phyloP scores from a whole-genome alignment of 1,140 invertebrate species.

The Sinonovacula constricta region DNA sequence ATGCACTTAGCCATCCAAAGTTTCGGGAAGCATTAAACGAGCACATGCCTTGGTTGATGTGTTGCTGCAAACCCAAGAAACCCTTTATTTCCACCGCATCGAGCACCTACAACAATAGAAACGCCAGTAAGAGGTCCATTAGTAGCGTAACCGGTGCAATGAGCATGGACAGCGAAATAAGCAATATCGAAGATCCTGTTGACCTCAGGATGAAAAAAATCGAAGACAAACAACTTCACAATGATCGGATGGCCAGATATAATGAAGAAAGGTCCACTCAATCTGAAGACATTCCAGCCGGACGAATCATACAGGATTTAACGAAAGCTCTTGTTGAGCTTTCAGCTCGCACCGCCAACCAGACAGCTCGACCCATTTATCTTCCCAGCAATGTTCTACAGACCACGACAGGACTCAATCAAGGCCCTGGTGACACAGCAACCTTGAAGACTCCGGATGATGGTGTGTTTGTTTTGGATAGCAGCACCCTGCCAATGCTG shows the following conservation, averaged over 20 bases:
- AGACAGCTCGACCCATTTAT: constrained; percentile 38
- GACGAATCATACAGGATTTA: constrained; percentile 61
- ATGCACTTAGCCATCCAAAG: constrained; percentile 82
- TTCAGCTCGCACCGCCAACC: constrained; percentile 28
- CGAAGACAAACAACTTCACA: constrained; percentile 34
- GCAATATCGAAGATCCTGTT: constrained; percentile 56
- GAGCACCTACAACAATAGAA: constrained; percentile 23
- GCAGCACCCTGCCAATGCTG: constrained; percentile 17
- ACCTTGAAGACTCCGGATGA: background rate
- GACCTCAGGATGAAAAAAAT: constrained; percentile 46
- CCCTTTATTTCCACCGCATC: constrained; percentile 32
- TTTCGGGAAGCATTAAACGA: constrained; percentile 68
- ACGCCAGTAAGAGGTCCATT: constrained; percentile 52
- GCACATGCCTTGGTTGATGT: constrained; percentile 64
- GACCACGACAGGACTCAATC: background rate
- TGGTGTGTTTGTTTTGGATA: constrained; percentile 34
- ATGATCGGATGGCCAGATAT: constrained; percentile 13
- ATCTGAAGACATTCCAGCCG: constrained; percentile 8
- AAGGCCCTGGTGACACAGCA: too few species aligned
- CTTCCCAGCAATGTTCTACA: constrained; percentile 21
- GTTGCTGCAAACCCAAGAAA: constrained; percentile 57
- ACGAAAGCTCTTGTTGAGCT: constrained; percentile 64
- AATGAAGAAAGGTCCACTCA: background rate
- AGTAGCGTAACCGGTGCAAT: constrained; percentile 48
- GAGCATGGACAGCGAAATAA: constrained; percentile 58